Base-by-base conservation (phyloP, 2,797 vertebrate genomes). In the Amblyraja radiata region DNA sequence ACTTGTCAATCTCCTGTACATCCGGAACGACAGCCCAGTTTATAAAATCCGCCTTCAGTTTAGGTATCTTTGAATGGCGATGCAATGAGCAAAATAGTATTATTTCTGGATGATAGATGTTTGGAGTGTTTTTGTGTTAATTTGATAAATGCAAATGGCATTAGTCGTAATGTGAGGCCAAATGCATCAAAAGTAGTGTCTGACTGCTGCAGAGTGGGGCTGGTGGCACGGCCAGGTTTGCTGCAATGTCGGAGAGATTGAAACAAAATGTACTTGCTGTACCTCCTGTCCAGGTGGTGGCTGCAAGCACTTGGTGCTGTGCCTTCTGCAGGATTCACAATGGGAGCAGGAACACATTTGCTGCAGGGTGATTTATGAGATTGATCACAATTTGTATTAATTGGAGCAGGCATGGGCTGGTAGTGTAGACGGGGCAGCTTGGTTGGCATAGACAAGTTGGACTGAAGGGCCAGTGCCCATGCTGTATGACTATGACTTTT, bases 261-360 rank as follows among this genome's bases (percentile, higher is more conserved):
- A 88, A 88, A 88, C 84, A 88, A 36, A 68, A 36, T 36, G 84
- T 68, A 65, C 84, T 88, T 63, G 58, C 58, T 63, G 83, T 68
- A 88, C 84, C 61, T 88, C 28, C 65, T 68, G 61, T 63, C 65
- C n/a, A 68, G 32, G 63, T 68, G n/a, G n/a, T 68, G 6, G 32
- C 36, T 18, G 61, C n/a, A 88, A 32, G 84, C 84, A 68, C 61
- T 65, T 88, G 18, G 16, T 88, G 36, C 65, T 65, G 63, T 65
- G 61, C n/a, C 9, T 36, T 16, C n/a, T 18, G 1, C 14, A 32
- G 61, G 21, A 23, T 54, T 9, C 36, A 5, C 18, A 14, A n/a
- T 21, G n/a, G 84, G n/a, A 36, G 61, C 8, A 36, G 88, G 84
- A 68, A 65, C 21, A 18, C 32, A 32, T 36, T 86, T 65, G 21